Conservation (phyloP, 1,140 invertebrate species). For the Pseudachorutes palmiensis region DNA sequence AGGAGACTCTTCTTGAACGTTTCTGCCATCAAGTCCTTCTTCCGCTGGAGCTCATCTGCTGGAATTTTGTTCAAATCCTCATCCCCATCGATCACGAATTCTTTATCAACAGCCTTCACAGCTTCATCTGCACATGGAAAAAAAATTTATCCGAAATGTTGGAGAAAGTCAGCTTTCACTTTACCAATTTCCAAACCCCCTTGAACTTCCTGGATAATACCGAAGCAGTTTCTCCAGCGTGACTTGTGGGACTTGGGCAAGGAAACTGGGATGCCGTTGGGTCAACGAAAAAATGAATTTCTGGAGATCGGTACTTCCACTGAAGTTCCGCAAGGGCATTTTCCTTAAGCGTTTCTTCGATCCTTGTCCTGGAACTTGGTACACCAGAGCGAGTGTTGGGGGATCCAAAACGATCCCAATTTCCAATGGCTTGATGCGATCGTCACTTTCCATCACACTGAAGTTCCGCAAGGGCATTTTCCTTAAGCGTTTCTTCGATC, state of each 20-base stretch:
- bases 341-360: background rate
- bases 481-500: too few relatives aligned
- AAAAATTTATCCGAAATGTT: background rate
- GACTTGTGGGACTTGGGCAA: background rate
- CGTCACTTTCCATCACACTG: too few relatives aligned
- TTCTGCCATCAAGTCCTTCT: background rate
- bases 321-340: constrained; percentile 4
- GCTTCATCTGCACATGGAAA: background rate
- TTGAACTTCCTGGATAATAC: background rate
- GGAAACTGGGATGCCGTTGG: background rate
- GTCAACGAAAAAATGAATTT: background rate
- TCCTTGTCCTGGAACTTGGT: too few relatives aligned
- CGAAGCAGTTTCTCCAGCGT: background rate
- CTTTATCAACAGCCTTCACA: background rate
- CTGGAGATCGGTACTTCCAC: background rate
- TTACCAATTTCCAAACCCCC: background rate
- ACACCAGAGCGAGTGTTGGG: background rate
- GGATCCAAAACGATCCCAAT: background rate
- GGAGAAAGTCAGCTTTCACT: background rate
- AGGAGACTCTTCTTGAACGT: background rate
- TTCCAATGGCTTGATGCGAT: background rate
- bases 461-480: too few relatives aligned
- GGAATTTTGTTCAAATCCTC: constrained; percentile 3
- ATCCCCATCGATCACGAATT: background rate
- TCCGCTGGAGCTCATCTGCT: background rate